Evolutionary conservation across 2,113 vertebrate species (phyloP), one percentile per base, ranked within the genome.

Genomic region (Peucedramus taeniatus): DNA sequence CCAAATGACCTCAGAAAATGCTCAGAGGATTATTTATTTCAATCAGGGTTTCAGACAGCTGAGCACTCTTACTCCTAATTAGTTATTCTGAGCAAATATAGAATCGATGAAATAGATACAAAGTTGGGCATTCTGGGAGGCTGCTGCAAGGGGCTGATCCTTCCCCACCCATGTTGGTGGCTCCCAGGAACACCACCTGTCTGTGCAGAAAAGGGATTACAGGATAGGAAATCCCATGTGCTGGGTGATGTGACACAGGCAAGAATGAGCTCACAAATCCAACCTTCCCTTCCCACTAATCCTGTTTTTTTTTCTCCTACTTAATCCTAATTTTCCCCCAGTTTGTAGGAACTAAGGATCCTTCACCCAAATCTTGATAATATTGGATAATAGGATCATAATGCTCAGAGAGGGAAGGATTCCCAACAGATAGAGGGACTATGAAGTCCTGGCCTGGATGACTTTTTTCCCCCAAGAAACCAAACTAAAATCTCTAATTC

Each of bases 41-140:
- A 26, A 30, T 71, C 88, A 72, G 66, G 66, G 45, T 28, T 90
- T 57, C 85, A 80, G 75, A 78, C 59, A 77, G 68, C 70, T 92
- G 59, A 88, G 63, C 23, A 7, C 75, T 63, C 64, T 42, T 89
- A 35, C 33, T 86, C 76, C 76, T 71, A 33, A 63, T 61, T 27
- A 89, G 54, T 39, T 39, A 77, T 4, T 91, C 68, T 31, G 42
- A 64, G 64, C 42, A 70, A 75, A 27, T 24, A 44, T 1, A 26
- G 68, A 50, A 68, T 50, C 0, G 0, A 63, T 83, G n/a, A 54
- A 80, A 60, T 0, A 65, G 50, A 54, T 15, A 39, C 24, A 24
- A 64, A 61, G 14, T 18, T 24, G 57, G n/a, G 72, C 15, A 11
- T 24, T 81, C 66, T 20, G 63, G 70, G 68, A 44, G 42, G 86